phyloP scores from a whole-genome alignment of 2,888 invertebrate genomes.

The Dascillus cervinus region DNA sequence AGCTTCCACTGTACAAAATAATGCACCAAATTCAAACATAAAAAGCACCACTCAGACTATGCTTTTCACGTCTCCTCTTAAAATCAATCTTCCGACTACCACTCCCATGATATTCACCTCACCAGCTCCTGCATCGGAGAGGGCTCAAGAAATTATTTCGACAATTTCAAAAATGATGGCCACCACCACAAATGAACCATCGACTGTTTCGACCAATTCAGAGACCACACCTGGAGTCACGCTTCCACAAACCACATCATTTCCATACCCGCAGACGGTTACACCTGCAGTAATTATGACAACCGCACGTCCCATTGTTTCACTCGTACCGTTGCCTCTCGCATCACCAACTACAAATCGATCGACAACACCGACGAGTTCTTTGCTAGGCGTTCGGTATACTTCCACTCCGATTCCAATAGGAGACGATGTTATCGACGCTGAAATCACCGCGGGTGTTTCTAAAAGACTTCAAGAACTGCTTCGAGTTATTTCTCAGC shows the following conservation, averaged over 20 bases:
- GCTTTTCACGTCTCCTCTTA: background rate
- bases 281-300: no score
- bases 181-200: slow-evolving; percentile 7
- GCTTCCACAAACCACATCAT: background rate
- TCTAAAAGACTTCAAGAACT: no score
- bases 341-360: no score
- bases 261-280: slow-evolving; percentile 1
- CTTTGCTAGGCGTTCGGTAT: no score
- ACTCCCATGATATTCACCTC: no score
- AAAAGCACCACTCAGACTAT: background rate
- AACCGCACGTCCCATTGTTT: no score
- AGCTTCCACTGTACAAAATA: background rate
- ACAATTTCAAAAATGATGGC: slow-evolving; percentile 8
- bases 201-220: slow-evolving; percentile 1
- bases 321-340: no score
- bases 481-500: no score
- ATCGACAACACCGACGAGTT: no score
- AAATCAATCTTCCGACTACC: slow-evolving; percentile 1
- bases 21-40: background rate
- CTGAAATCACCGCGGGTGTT: no score
- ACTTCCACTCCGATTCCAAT: no score
- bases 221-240: background rate
- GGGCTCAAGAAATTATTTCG: slow-evolving; percentile 5
- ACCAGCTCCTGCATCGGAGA: slow-evolving; percentile 41
- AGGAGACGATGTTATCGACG: no score